A percentile compares a stretch with the other conserved stretches of the same genome.
phyloP scores from a whole-genome alignment of 2,113 vertebrate genomes.

The Chaetodon auriga region DNA sequence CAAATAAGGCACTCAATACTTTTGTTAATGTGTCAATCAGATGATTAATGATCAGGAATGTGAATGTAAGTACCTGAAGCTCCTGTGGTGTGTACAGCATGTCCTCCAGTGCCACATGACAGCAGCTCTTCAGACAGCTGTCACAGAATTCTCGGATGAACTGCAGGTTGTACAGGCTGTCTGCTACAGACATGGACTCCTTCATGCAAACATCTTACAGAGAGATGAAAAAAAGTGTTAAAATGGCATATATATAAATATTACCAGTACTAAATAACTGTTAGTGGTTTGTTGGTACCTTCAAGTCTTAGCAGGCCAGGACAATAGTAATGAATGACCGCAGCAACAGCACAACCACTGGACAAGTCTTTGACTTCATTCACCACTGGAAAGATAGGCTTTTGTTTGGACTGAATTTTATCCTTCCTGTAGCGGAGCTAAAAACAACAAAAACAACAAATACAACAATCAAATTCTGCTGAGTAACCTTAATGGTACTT shows the following conservation, averaged over 20 bases:
- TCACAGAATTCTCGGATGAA: slow-evolving; percentile 91
- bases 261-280: not conserved
- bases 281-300: slow-evolving; percentile 77
- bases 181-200: slow-evolving; percentile 90
- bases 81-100: slow-evolving; percentile 87
- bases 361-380: slow-evolving; percentile 89
- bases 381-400: slow-evolving; percentile 88
- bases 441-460: slow-evolving; percentile 2
- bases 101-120: slow-evolving; percentile 89
- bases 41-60: not conserved
- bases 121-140: slow-evolving; percentile 88
- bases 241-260: not conserved
- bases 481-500: not conserved
- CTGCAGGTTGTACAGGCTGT: slow-evolving; percentile 92
- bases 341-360: slow-evolving; percentile 89
- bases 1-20: slow-evolving; percentile 5
- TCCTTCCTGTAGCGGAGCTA: slow-evolving; percentile 95
- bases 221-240: not conserved
- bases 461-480: slow-evolving; percentile 28
- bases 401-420: slow-evolving; percentile 86
- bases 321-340: slow-evolving; percentile 92
- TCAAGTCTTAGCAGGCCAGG: slow-evolving; percentile 90
- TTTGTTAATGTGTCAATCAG: not conserved
- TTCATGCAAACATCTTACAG: slow-evolving; percentile 84
- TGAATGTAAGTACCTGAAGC: slow-evolving; percentile 84